Evolutionary conservation across 2,113 vertebrate species (phyloP).

Genomic region (Tachysurus fulvidraco): DNA sequence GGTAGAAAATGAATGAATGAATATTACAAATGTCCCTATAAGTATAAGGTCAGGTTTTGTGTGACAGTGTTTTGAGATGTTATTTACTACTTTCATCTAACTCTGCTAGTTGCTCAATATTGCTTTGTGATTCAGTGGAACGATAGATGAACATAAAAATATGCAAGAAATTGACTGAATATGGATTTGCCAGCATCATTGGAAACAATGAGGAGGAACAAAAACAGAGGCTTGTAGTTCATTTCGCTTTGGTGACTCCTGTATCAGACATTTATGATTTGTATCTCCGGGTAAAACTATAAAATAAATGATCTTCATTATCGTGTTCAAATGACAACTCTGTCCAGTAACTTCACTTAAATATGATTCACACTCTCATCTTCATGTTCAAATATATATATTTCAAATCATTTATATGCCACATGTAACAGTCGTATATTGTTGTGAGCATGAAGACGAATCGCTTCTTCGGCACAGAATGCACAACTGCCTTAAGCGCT

Average conservation of each 20-base stretch:
- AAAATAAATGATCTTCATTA: neutral
- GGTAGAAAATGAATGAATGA: too few relatives aligned
- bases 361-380: neutral
- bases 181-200: neutral
- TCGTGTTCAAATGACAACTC: neutral
- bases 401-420: neutral
- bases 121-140: neutral
- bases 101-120: neutral
- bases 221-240: neutral
- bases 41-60: neutral
- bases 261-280: neutral
- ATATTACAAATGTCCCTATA: neutral
- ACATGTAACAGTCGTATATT: neutral
- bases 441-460: constrained; percentile 48
- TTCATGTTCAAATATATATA: neutral
- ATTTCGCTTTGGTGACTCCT: neutral
- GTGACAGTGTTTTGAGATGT: neutral
- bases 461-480: constrained; percentile 46
- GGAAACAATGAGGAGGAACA: neutral
- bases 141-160: neutral
- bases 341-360: neutral
- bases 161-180: neutral
- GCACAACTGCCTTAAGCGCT: neutral
- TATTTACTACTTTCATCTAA: neutral
- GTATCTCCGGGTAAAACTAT: neutral